phyloP scores from a whole-genome alignment of 2,797 vertebrate genomes.

The Anabacerthia variegaticeps region DNA sequence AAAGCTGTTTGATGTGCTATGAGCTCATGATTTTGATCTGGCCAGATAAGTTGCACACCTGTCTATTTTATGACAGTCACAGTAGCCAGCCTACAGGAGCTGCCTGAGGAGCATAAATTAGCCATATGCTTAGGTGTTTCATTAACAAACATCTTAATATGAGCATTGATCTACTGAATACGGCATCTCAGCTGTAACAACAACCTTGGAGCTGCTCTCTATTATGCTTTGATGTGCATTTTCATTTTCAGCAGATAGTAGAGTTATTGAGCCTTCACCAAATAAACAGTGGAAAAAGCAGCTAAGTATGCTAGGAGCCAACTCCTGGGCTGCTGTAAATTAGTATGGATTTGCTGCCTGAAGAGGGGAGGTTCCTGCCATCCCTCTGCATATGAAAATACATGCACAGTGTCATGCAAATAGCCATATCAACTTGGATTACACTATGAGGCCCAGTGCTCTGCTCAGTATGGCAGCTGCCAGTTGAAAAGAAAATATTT shows the following conservation, averaged over 20 bases:
- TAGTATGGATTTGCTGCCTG: neutral
- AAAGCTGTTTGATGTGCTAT: conserved; percentile 32
- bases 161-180: conserved; percentile 30
- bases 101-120: conserved; percentile 22
- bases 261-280: neutral
- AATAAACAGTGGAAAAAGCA: neutral
- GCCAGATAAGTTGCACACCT: conserved; percentile 17
- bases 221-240: neutral
- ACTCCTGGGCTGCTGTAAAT: neutral
- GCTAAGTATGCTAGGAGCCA: neutral
- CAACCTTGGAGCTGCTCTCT: neutral
- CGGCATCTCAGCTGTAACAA: neutral
- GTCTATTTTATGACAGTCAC: conserved; percentile 37
- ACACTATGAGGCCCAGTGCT: neutral
- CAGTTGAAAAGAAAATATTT: neutral
- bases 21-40: conserved; percentile 48
- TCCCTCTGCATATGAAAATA: neutral
- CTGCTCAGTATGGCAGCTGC: neutral
- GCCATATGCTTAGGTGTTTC: conserved; percentile 21
- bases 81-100: neutral
- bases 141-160: conserved; percentile 15
- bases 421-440: neutral
- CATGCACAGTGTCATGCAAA: neutral
- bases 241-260: neutral
- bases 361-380: neutral